These are phyloP conservation scores for Plebejus anna DNA, from an alignment of 2,888 invertebrate genomes.

Conservation along the genomic window DNA sequence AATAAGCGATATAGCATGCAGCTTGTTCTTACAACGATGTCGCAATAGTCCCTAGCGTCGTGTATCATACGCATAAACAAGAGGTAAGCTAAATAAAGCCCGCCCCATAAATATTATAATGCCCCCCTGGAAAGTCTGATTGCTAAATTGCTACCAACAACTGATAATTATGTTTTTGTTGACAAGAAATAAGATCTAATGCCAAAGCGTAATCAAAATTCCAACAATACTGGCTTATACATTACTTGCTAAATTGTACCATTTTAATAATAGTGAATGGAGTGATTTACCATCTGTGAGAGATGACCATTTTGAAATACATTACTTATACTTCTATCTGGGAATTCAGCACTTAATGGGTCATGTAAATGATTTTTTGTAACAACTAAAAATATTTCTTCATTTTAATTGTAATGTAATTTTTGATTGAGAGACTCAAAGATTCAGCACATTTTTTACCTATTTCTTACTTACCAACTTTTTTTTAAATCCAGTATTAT, in stretches of 20 bases:
- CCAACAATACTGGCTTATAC: not conserved
- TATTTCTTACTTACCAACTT: not conserved
- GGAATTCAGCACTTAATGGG: too few relatives aligned
- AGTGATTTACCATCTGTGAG: too few relatives aligned
- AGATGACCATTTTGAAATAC: not conserved
- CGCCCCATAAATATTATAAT: not conserved
- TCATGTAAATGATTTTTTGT: too few relatives aligned
- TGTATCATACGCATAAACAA: not conserved
- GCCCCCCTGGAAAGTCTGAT: not conserved
- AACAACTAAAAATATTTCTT: too few relatives aligned
- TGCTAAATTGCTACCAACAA: not conserved
- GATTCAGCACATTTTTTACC: too few relatives aligned
- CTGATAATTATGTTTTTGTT: not conserved
- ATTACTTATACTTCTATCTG: too few relatives aligned
- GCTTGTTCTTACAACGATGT: not conserved
- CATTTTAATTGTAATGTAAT: too few relatives aligned
- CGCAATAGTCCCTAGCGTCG: not conserved
- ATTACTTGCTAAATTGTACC: too few relatives aligned
- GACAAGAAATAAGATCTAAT: not conserved
- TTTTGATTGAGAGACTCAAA: too few relatives aligned
- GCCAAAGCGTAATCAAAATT: not conserved
- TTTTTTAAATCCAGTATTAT: not conserved
- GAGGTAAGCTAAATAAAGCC: not conserved
- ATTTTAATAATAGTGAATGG: too few relatives aligned
- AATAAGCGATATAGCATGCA: not conserved